Conservation (phyloP, 2,888 invertebrate species). For the Harpagoxenus sublaevis region DNA sequence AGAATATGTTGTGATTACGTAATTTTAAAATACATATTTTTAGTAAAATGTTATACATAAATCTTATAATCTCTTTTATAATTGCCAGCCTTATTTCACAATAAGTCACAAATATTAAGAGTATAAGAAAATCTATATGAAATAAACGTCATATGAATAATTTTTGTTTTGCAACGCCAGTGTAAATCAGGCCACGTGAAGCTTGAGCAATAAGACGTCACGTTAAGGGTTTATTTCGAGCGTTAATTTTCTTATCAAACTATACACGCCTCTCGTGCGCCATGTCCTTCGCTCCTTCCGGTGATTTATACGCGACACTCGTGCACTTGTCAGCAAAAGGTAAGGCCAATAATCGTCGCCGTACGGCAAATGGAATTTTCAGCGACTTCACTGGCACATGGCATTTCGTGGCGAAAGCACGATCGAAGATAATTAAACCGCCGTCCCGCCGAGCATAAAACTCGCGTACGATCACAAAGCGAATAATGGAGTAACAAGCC, state of each 20-base stretch:
- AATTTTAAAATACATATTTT: background rate
- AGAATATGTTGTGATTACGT: background rate
- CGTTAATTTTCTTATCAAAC: constrained; percentile 20
- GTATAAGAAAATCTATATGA: background rate
- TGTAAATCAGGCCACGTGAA: background rate
- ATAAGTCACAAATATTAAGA: background rate
- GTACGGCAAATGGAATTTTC: constrained; percentile 37
- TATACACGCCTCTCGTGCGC: background rate
- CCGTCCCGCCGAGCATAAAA: constrained; percentile 31
- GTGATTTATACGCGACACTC: constrained; percentile 34
- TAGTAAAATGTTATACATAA: background rate
- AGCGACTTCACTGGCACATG: constrained; percentile 24
- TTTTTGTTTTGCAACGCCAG: background rate
- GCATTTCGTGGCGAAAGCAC: constrained; percentile 32
- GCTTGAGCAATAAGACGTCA: background rate
- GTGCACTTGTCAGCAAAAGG: constrained; percentile 40
- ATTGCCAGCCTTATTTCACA: background rate
- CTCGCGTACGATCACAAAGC: constrained; percentile 48
- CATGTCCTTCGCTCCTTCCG: background rate
- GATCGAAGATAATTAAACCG: constrained; percentile 45
- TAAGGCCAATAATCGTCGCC: constrained; percentile 33
- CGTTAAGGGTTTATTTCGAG: background rate
- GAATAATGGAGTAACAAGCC: constrained; percentile 45
- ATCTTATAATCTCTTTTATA: background rate
- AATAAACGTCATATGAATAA: background rate